Base-by-base conservation (phyloP, 2,888 invertebrate species). In the Cheilosia soror region DNA sequence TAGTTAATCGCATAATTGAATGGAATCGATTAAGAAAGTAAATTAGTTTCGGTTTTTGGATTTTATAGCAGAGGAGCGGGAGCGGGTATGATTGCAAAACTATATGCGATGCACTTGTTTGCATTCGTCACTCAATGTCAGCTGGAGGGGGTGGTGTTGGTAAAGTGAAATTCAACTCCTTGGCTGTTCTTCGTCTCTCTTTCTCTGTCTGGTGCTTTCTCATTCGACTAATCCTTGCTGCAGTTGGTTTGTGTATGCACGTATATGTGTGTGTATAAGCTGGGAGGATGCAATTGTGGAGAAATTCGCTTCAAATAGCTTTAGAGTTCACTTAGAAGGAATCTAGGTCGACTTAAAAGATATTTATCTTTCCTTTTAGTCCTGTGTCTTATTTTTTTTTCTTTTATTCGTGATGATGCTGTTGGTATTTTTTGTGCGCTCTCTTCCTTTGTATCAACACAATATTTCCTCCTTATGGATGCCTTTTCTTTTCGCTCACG, bases 341-440 rank as follows among this genome's bases (percentile, higher is more conserved):
- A 84, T 84, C 84, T 84, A 71, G 84, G 84, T 84, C 84, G 79
- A 69, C 84, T 79, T 79, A 79, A 84, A 80, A 80, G 84, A 84
- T 75, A 79, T 80, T 79, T 84, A 79, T 84, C 75, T 79, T 68
- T 73, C 53, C 51, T 80, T 53, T 84, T 69, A 65, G 57, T 20
- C 55, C 33, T 62, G 53, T 57, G 57, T 20, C 55, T 29, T 62
- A 44, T 57, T 47, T 53, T 66, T 49, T 62, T 55, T 63, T 33
- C 11, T 37, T 37, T 37, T 37, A 37, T 73, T 66, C 44, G 20
- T 69, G 51, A 49, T 47, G 53, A 44, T 57, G 44, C 20, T 69
- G 25, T 37, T 65, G 37, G 58, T 73, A 29, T 60, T 44, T 53
- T 13, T 49, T 47, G n/a, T 76, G 44, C 31, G 49, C n/a, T 47